These are phyloP conservation scores for Acanthornis magna DNA, from an alignment of 2,797 vertebrate genomes.

Conservation along the genomic window DNA sequence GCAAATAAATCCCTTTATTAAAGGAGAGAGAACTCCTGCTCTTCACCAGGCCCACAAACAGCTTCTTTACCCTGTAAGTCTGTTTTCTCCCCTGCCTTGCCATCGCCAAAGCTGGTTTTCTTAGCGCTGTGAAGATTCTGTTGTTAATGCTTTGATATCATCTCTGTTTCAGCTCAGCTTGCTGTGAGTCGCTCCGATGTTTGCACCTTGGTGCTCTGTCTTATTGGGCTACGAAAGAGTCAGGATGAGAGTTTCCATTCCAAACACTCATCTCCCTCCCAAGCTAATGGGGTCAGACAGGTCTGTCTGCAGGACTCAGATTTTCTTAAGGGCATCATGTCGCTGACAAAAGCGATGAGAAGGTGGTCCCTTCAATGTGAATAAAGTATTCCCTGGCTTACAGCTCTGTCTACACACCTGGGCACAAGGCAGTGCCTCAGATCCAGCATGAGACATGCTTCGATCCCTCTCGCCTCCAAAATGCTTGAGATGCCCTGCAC, in stretches of 20 bases:
- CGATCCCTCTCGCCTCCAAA: neutral
- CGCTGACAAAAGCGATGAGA: neutral
- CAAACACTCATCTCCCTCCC: slow-evolving; percentile 31
- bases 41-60: neutral
- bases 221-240: neutral
- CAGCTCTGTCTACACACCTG: neutral
- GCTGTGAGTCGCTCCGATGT: slow-evolving; percentile 3
- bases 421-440: neutral
- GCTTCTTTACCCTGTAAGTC: neutral
- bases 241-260: neutral
- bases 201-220: slow-evolving; percentile 13
- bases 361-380: neutral
- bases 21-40: neutral
- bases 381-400: neutral
- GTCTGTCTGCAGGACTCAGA: neutral
- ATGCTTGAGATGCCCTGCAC: neutral
- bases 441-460: neutral
- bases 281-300: slow-evolving; percentile 28
- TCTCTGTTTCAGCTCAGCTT: slow-evolving; percentile 25
- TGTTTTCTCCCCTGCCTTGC: neutral
- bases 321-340: neutral
- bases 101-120: neutral
- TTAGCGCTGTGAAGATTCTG: neutral
- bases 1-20: neutral
- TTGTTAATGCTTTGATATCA: neutral